Percentiles rank a stretch among this genome's conserved stretches.
These are phyloP conservation scores for Amiota mariae DNA, from an alignment of 2,888 invertebrate genomes.

Conservation along the genomic window DNA sequence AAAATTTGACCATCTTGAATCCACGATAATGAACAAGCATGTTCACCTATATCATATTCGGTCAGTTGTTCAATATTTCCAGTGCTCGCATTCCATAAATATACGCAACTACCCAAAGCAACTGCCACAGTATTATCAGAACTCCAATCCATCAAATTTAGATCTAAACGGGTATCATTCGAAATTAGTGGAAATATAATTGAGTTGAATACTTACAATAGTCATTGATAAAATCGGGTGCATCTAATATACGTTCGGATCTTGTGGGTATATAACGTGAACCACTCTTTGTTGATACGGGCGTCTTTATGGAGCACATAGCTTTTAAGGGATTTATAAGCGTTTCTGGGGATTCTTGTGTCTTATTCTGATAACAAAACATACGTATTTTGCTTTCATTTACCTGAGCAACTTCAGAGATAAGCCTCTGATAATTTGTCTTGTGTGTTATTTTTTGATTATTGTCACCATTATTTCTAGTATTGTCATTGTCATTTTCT, in stretches of 20 bases:
- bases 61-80: slow-evolving; percentile 92
- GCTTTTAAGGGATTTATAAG: slow-evolving; percentile 90
- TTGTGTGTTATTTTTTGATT: slow-evolving; percentile 73
- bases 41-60: slow-evolving; percentile 85
- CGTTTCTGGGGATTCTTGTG: slow-evolving; percentile 91
- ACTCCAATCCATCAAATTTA: slow-evolving; percentile 98
- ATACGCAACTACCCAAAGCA: slow-evolving; percentile 85
- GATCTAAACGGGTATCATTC: slow-evolving; percentile 77
- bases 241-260: slow-evolving; percentile 97
- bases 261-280: slow-evolving; percentile 91
- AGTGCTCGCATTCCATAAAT: slow-evolving; percentile 93
- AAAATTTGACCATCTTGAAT: slow-evolving; percentile 89
- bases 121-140: slow-evolving; percentile 93
- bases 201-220: slow-evolving; percentile 81
- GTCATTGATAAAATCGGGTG: slow-evolving; percentile 97
- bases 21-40: slow-evolving; percentile 91
- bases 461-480: slow-evolving; percentile 47
- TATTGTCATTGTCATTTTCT: slow-evolving; percentile 62
- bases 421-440: slow-evolving; percentile 77
- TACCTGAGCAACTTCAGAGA: slow-evolving; percentile 83
- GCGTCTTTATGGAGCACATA: slow-evolving; percentile 84
- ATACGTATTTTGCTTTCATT: slow-evolving; percentile 82
- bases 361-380: slow-evolving; percentile 90
- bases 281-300: slow-evolving; percentile 84
- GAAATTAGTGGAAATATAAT: slow-evolving; percentile 5